Conservation (phyloP, 2,113 vertebrate species). For the Seriola dumerili region DNA sequence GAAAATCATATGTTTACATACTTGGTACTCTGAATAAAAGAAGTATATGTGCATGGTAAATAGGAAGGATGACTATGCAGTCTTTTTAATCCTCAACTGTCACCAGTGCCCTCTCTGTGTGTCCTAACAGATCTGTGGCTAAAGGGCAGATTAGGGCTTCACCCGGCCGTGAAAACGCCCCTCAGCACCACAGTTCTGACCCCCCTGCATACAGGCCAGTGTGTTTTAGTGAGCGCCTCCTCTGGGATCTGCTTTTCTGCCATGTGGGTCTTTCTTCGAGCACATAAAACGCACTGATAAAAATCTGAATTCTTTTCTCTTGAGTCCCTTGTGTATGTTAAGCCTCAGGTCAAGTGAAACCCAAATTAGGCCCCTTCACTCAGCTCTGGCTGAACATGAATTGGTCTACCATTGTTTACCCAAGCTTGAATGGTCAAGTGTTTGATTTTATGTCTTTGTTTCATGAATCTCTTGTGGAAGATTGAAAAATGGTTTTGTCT, state of each 20-base stretch:
- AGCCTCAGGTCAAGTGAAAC: slow-evolving; percentile 46
- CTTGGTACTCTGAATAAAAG: slow-evolving; percentile 4
- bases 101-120: slow-evolving; percentile 23
- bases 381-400: slow-evolving; percentile 21
- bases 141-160: slow-evolving; percentile 74
- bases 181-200: slow-evolving; percentile 37
- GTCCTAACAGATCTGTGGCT: slow-evolving; percentile 49
- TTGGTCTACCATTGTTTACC: slow-evolving; percentile 30
- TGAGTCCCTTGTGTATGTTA: slow-evolving; percentile 44
- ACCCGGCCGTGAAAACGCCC: slow-evolving; percentile 68
- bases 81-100: slow-evolving; percentile 48
- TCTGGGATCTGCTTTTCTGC: slow-evolving; percentile 51
- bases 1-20: background rate
- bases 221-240: slow-evolving; percentile 33
- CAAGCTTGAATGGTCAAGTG: background rate
- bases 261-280: slow-evolving; percentile 32
- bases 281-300: slow-evolving; percentile 57
- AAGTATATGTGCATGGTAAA: slow-evolving; percentile 28
- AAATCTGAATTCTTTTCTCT: slow-evolving; percentile 58
- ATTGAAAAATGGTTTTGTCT: background rate
- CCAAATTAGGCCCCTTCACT: slow-evolving; percentile 46
- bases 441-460: slow-evolving; percentile 21
- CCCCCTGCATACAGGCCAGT: slow-evolving; percentile 14
- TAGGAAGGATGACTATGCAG: slow-evolving; percentile 43
- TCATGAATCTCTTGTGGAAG: background rate